Percentiles rank a stretch among this genome's conserved stretches.
phyloP scores from a whole-genome alignment of 2,113 vertebrate genomes.

The Aldabrachelys gigantea region DNA sequence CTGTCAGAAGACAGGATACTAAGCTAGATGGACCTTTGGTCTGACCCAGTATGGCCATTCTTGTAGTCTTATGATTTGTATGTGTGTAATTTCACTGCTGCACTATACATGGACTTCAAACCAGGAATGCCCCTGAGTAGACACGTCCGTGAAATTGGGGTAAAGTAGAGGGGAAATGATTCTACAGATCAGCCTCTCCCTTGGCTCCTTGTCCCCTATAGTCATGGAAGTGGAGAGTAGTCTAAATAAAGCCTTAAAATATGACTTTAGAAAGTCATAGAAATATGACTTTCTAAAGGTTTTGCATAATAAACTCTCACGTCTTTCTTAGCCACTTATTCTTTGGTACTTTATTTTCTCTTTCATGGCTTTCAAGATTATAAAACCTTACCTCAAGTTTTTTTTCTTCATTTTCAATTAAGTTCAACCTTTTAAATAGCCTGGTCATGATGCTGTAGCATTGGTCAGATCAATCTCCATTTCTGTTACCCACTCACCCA shows the following conservation, averaged over 20 bases:
- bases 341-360: not conserved
- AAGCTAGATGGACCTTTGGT: too few relatives aligned
- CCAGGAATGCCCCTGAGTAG: fast-evolving
- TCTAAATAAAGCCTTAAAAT: not conserved
- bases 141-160: not conserved
- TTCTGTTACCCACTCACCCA: not conserved
- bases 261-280: not conserved
- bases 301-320: not conserved
- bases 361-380: not conserved
- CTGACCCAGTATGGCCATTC: too few relatives aligned
- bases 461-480: not conserved
- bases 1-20: too few relatives aligned
- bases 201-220: not conserved
- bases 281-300: not conserved
- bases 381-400: not conserved
- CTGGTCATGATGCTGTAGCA: not conserved
- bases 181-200: not conserved
- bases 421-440: not conserved
- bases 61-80: not conserved
- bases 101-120: not conserved
- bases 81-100: not conserved
- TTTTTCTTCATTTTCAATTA: not conserved
- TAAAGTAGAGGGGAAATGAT: not conserved
- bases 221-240: not conserved
- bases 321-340: not conserved